Evolutionary conservation across 2,113 vertebrate genomes (phyloP).

Genomic region (Nothoprocta perdicaria): DNA sequence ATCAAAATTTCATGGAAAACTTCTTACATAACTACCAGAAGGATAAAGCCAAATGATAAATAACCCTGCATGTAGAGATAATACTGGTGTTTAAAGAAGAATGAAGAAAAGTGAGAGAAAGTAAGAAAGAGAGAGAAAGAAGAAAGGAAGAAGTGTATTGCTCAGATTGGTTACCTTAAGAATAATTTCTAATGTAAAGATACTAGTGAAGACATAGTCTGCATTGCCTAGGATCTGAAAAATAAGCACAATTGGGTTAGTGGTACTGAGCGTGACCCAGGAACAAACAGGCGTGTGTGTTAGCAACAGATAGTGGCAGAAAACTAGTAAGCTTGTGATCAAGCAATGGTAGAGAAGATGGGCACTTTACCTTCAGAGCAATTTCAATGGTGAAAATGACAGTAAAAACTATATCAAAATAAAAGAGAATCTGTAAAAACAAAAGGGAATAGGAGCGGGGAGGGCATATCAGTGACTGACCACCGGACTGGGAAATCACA

Average conservation of each 20-base stretch:
- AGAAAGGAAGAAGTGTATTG: conserved; percentile 35
- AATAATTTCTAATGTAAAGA: conserved; percentile 99
- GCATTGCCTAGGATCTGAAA: conserved; percentile 98
- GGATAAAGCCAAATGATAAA: conserved; percentile 3
- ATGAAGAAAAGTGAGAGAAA: not conserved
- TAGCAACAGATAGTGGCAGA: conserved; percentile 75
- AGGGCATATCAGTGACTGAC: conserved; percentile 54
- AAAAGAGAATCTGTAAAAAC: conserved; percentile 86
- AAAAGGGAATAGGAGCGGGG: conserved; percentile 70
- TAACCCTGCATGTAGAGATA: not conserved
- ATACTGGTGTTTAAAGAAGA: not conserved
- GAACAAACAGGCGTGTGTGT: conserved; percentile 66
- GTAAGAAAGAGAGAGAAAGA: not conserved
- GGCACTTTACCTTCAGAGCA: conserved; percentile 84
- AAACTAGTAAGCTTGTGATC: conserved; percentile 26
- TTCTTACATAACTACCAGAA: not conserved
- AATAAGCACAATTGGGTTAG: conserved; percentile 82
- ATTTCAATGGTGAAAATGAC: conserved; percentile 89
- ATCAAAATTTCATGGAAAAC: not conserved
- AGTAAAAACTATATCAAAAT: conserved; percentile 89
- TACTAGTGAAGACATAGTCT: conserved; percentile 99
- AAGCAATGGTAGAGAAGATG: conserved; percentile 32
- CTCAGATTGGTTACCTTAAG: conserved; percentile 91
- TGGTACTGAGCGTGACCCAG: conserved; percentile 71
- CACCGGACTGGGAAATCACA: conserved; percentile 37